These are phyloP conservation scores for Mobula hypostoma DNA, from an alignment of 2,113 vertebrate species.

Conservation along the genomic window DNA sequence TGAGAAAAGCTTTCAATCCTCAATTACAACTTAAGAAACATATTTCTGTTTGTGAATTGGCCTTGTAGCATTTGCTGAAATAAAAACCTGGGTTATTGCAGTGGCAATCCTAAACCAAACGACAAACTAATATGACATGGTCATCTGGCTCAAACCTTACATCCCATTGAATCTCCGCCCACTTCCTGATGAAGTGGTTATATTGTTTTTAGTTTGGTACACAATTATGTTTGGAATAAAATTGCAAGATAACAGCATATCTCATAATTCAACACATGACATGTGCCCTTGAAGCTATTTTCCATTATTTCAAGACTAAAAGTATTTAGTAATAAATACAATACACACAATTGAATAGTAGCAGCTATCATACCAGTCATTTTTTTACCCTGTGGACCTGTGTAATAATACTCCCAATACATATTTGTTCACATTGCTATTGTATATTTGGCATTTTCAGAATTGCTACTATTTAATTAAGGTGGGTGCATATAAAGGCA, in stretches of 20 bases:
- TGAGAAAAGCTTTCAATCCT: neutral
- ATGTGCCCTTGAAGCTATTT: neutral
- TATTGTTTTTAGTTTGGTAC: neutral
- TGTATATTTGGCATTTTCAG: neutral
- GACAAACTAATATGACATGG: neutral
- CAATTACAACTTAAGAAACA: neutral
- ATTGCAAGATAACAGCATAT: neutral
- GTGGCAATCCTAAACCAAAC: neutral
- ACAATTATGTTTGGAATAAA: neutral
- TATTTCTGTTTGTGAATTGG: neutral
- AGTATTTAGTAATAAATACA: neutral
- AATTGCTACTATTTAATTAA: neutral
- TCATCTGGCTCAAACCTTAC: neutral
- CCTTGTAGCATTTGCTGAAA: neutral
- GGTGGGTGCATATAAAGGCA: neutral
- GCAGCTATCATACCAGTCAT: neutral
- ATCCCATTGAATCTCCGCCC: neutral
- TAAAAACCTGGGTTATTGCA: neutral
- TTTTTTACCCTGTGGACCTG: neutral
- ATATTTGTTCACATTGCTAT: neutral
- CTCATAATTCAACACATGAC: conserved; percentile 11
- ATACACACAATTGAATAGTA: neutral
- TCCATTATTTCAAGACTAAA: neutral
- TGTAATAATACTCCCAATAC: neutral
- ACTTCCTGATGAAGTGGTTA: neutral